These are phyloP conservation scores for Heliconius nattereri DNA, from an alignment of 1,140 invertebrate species.

Conservation along the genomic window DNA sequence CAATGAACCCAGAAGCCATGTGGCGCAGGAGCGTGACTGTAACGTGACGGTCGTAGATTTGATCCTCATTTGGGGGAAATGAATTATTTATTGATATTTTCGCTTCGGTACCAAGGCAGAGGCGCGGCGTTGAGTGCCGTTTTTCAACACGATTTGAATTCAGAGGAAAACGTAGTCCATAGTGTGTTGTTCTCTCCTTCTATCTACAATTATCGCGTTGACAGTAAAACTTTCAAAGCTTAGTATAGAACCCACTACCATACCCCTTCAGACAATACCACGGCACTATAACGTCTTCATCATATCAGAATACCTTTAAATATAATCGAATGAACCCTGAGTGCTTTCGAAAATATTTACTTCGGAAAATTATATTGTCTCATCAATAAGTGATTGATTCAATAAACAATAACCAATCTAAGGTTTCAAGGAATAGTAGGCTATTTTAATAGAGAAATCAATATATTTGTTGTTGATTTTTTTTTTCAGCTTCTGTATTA, in stretches of 20 bases:
- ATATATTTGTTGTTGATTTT: background rate
- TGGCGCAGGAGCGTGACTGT: background rate
- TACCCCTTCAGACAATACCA: background rate
- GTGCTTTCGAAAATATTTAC: slow-evolving; percentile 5
- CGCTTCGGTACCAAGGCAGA: too few relatives aligned
- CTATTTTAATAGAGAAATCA: background rate
- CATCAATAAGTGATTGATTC: background rate
- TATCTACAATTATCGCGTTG: too few relatives aligned
- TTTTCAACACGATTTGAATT: too few relatives aligned
- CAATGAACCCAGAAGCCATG: background rate
- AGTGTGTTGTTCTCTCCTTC: too few relatives aligned
- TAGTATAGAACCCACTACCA: background rate
- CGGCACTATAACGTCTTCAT: background rate
- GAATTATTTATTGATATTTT: background rate
- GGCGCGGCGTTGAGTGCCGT: too few relatives aligned
- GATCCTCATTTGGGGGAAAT: background rate
- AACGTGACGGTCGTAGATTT: background rate
- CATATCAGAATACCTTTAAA: background rate
- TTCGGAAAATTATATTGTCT: background rate
- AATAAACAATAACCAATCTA: background rate
- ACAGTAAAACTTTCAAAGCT: too few relatives aligned
- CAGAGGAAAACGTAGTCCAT: too few relatives aligned
- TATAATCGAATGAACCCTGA: background rate
- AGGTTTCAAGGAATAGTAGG: background rate
- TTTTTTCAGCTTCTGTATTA: too few relatives aligned